Evolutionary conservation across 2,888 invertebrate genomes (phyloP), one percentile per base, ranked within the genome.

Genomic region (Panzeria rudis): DNA sequence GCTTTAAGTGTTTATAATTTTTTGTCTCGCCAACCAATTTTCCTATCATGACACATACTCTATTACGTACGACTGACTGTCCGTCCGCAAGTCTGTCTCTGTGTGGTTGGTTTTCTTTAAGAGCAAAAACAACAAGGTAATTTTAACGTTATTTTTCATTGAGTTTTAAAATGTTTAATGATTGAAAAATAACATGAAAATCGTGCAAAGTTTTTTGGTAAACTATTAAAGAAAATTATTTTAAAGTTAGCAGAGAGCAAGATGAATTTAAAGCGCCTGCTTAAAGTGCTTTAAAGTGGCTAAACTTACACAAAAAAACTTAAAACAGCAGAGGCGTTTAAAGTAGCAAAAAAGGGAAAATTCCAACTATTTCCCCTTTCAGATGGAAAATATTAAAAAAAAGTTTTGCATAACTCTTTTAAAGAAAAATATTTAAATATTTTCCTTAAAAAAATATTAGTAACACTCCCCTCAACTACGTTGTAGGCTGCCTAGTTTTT

Each of bases 161-260:
- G 44, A 78, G 69, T 69, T 79, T 75, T 71, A 71, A 82, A 85
- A 85, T 85, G 82, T 75, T 85, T 85, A 85, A 85, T 82, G 85
- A 85, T 85, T 85, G 85, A 85, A 90, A 91, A 90, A 90, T 90
- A 90, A 90, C 90, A 90, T 90, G 91, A 90, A 91, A 90, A 91
- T 90, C 90, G 90, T 90, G 90, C 90, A 90, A 88, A 85, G 41
- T 81, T 84, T 85, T 54, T 78, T 59, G 82, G 47, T 56, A 79
- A 85, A 82, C 82, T 79, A 82, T 85, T 85, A 82, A 61, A 85
- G 85, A 75, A 85, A 85, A 85, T 85, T 82, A 82, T 85, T 85
- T 85, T 66, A 66, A 79, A 79, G 62, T 85, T 73, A 38, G 61
- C 81, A 82, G 29, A 72, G 50, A 71, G 62, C 68, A 62, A 82